Base-by-base conservation (phyloP, 2,113 vertebrate genomes). In the Eleginops maclovinus region DNA sequence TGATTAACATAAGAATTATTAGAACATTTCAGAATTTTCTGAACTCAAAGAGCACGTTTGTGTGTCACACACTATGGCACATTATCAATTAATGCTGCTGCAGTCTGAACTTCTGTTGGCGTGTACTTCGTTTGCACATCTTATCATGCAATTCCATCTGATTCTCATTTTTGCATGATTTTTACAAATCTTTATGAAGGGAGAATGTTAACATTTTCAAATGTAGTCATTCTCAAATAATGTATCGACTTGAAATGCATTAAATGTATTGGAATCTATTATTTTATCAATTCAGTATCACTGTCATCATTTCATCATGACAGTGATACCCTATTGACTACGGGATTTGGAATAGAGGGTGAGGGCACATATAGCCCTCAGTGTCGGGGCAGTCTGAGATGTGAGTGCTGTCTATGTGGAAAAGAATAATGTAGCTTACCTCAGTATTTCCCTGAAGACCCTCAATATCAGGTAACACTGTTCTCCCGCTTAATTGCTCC, bases 371-470 rank as follows among this genome's bases (percentile, higher is more conserved):
- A n/a, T n/a, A n/a, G n/a, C n/a, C n/a, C n/a, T n/a, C 31, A 36
- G 31, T 8, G 31, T 36, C 31, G 8, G 31, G 31, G 5, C 31
- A 36, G 31, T 36, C 54, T n/a, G 81, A 53, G 71, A 75, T 71
- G 67, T 61, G 49, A 81, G 67, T 24, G 28, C 60, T 51, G 75
- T 77, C 31, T 14, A 64, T 81, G 64, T 21, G 73, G 21, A 54
- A 74, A 68, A 63, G 46, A 79, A 71, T 92, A 95, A 92, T 82
- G 85, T 92, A 92, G 94, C 93, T 50, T 49, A 46, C 67, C 61
- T 70, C 53, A 62, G 92, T 93, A 96, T 96, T 93, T 95, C 74
- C 86, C 93, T 73, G 73, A 87, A 93, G 94, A 93, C 87, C 82
- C 72, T 78, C 50, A 62, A 82, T 84, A 91, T 88, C 91, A 88